Percentiles rank a stretch among this genome's conserved stretches.
Conservation (phyloP, 2,113 vertebrate genomes). For the Alethe castanea region DNA sequence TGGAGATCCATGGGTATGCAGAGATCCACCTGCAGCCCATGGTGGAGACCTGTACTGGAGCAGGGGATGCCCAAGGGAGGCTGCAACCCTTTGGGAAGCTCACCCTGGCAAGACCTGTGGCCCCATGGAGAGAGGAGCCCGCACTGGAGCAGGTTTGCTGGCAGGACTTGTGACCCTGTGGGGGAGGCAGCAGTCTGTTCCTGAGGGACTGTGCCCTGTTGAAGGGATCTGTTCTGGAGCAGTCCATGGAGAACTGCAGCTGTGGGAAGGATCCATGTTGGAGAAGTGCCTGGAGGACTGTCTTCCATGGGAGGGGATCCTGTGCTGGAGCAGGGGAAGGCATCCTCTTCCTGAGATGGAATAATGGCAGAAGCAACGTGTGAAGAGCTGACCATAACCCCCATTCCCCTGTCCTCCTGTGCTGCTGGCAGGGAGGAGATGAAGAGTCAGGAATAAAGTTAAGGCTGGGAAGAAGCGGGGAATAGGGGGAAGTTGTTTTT, state of each 20-base stretch:
- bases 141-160: background rate
- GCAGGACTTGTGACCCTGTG: background rate
- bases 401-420: background rate
- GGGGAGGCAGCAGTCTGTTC: background rate
- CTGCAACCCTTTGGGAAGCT: background rate
- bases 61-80: background rate
- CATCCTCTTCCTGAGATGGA: background rate
- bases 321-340: background rate
- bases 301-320: background rate
- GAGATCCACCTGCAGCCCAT: background rate
- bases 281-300: background rate
- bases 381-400: no score
- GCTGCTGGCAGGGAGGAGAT: rapidly evolving
- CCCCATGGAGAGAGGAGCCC: background rate
- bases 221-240: background rate
- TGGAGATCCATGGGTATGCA: background rate
- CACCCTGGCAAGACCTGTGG: background rate
- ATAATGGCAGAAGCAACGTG: background rate
- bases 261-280: background rate
- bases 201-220: background rate
- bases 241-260: background rate
- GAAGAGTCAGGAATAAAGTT: background rate
- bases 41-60: no score
- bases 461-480: background rate
- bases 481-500: background rate